Evolutionary conservation across 2,113 vertebrate genomes (phyloP).

Genomic region (Alaudala cheleensis): DNA sequence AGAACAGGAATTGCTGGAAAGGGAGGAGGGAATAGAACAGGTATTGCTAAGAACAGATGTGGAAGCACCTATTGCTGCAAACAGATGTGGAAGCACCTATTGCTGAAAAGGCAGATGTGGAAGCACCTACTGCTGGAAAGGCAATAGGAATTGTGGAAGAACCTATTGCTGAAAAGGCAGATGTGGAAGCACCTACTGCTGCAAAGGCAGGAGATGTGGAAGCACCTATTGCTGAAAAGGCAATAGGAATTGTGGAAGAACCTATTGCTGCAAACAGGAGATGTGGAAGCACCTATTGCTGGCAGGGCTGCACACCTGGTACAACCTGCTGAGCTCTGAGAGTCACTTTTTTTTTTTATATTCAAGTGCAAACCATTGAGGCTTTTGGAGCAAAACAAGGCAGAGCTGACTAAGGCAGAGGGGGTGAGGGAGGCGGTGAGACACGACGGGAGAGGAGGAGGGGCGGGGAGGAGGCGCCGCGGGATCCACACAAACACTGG

Average conservation of each 20-base stretch:
- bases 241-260: no score
- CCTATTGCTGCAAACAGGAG: no score
- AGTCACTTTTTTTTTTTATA: neutral
- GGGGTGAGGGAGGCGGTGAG: neutral
- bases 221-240: neutral
- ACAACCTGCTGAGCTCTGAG: neutral
- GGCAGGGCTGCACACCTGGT: neutral
- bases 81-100: no score
- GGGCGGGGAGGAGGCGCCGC: neutral
- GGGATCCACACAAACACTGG: neutral
- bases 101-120: no score
- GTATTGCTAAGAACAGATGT: no score
- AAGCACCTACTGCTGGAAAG: neutral
- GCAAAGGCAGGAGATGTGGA: neutral
- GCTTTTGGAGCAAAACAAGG: constrained; percentile 22
- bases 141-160: neutral
- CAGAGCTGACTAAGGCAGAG: constrained; percentile 49
- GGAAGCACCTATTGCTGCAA: neutral
- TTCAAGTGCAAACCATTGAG: constrained; percentile 24
- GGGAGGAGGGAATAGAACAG: no score
- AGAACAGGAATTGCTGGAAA: neutral
- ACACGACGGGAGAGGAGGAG: neutral
- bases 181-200: neutral
- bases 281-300: neutral
- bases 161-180: neutral